Evolutionary conservation across 2,888 invertebrate species (phyloP).

Genomic region (Boloria euphrosyne): DNA sequence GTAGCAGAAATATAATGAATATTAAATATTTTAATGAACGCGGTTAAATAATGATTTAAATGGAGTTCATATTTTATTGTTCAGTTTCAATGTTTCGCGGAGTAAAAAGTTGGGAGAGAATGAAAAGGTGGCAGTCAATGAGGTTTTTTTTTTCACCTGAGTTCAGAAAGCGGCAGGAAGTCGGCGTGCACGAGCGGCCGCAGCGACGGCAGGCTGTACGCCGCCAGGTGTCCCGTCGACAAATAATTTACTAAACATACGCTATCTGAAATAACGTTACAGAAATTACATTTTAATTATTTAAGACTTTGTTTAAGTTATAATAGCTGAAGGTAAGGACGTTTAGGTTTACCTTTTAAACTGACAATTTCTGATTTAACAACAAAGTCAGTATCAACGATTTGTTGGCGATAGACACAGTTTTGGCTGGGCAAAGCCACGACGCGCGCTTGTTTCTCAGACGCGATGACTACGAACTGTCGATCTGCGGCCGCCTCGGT

Average conservation of each 20-base stretch:
- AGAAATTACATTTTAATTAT: background rate
- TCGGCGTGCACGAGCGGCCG: slow-evolving; percentile 95
- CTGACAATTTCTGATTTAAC: slow-evolving; percentile 96
- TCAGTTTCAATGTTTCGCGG: slow-evolving; percentile 19
- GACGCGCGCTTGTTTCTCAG: slow-evolving; percentile 97
- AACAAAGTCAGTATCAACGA: slow-evolving; percentile 96
- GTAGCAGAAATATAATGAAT: background rate
- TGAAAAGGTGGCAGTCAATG: slow-evolving; percentile 19
- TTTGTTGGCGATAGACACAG: slow-evolving; percentile 95
- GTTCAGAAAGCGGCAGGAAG: slow-evolving; percentile 96
- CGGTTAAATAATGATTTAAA: no score
- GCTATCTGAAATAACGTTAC: slow-evolving; percentile 86
- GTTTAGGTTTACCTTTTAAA: slow-evolving; percentile 87
- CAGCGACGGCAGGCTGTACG: slow-evolving; percentile 97
- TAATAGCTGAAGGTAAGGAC: background rate
- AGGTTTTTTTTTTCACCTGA: slow-evolving; percentile 84
- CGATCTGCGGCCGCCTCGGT: slow-evolving; percentile 85
- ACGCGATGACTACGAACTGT: slow-evolving; percentile 96
- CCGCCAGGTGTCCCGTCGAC: slow-evolving; percentile 95
- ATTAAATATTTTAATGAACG: background rate
- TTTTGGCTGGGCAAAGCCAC: slow-evolving; percentile 97
- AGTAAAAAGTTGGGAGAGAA: slow-evolving; percentile 21
- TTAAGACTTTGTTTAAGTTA: background rate
- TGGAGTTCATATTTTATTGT: background rate
- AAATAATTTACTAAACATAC: slow-evolving; percentile 97